Base-by-base conservation (phyloP, 2,888 invertebrate species). In the Tridacna crocea region DNA sequence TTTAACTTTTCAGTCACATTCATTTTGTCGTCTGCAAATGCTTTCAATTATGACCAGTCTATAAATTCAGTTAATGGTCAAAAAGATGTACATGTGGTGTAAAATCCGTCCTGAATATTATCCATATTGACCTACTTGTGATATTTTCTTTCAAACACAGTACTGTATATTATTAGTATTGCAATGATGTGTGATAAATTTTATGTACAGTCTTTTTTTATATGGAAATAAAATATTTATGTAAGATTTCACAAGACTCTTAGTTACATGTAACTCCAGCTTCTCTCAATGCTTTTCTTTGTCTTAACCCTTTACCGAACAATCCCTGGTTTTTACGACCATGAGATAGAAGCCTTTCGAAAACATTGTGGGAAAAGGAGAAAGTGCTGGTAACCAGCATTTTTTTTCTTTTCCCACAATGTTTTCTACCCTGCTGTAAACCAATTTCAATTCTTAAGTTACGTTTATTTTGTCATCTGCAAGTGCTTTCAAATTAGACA, bases 181-280 rank as follows among this genome's bases (percentile, higher is more conserved):
- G 48, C 77, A 77, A 83, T 74, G 77, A 19, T 72, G 83, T 83
- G 83, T 83, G 83, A 80, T 83, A 78, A 47, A 73, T 79, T 76
- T 60, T 66, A 70, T 80, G 83, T 83, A 80, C 83, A 83, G 55
- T 22, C 6, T 51, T 48, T 74, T 83, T 83, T 68, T 80, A 74
- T 74, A 73, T 68, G 73, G 80, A 75, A 79, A 77, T 75, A 83
- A 80, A 78, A 77, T 77, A 79, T 82, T 79, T 83, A 77, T 79
- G 73, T 82, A 82, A 75, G 46, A 63, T 36, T 36, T 36, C 36
- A n/a, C n/a, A n/a, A n/a, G n/a, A n/a, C n/a, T n/a, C n/a, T n/a
- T n/a, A n/a, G 36, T 36, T 36, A 36, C 36, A n/a, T n/a, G n/a
- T n/a, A n/a, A n/a, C 36, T 36, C 36, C 2, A 36, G 36, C 36